These are phyloP conservation scores for Helobdella robusta DNA, from an alignment of 2,888 invertebrate genomes.

Conservation along the genomic window DNA sequence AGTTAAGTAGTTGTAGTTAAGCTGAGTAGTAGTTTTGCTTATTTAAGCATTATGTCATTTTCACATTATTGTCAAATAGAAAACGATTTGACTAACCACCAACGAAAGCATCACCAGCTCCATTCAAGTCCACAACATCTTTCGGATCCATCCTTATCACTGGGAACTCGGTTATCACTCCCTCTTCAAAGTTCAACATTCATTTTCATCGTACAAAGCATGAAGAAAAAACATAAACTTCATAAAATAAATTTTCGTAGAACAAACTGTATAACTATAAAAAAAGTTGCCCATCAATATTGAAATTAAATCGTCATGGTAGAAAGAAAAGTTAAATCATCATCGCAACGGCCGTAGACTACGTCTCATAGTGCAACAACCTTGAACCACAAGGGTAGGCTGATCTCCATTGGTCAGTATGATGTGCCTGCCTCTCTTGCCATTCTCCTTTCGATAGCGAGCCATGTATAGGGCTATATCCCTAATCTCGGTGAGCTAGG, in stretches of 20 bases:
- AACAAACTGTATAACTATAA: no score
- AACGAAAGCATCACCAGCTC: slow-evolving; percentile 95
- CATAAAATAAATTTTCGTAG: no score
- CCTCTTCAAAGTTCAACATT: slow-evolving; percentile 56
- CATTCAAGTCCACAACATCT: slow-evolving; percentile 88
- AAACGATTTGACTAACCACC: slow-evolving; percentile 59
- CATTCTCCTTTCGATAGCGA: slow-evolving; percentile 67
- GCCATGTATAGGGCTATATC: slow-evolving; percentile 75
- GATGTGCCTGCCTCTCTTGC: slow-evolving; percentile 56
- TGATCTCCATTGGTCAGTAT: slow-evolving; percentile 82
- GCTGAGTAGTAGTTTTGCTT: no score
- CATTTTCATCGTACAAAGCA: no score
- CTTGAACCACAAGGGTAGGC: slow-evolving; percentile 67
- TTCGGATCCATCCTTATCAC: slow-evolving; percentile 58
- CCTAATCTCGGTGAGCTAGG: slow-evolving; percentile 59
- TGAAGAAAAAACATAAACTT: no score
- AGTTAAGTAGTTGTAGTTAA: no score
- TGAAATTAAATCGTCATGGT: no score
- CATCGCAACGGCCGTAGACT: no score
- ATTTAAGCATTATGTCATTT: no score
- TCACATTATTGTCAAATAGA: no score
- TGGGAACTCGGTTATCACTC: slow-evolving; percentile 61
- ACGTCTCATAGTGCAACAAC: slow-evolving; percentile 36
- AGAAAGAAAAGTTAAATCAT: no score
- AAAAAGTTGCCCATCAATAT: no score